Evolutionary conservation across 2,113 vertebrate species (phyloP).

Genomic region (Aegotheles bennettii): DNA sequence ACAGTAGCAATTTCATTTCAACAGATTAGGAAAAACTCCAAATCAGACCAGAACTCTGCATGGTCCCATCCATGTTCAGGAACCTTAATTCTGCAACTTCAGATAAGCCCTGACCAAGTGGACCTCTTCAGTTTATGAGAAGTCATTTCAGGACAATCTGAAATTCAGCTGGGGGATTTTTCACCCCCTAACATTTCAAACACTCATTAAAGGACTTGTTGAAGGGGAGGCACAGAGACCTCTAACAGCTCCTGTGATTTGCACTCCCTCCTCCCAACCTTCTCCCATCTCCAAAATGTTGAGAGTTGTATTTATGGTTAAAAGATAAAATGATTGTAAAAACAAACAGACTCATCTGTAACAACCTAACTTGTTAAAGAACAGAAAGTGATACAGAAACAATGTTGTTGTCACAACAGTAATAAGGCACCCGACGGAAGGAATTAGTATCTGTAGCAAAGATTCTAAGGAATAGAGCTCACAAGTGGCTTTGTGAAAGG

Average conservation of each 20-base stretch:
- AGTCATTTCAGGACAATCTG: neutral
- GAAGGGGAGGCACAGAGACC: neutral
- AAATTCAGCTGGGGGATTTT: neutral
- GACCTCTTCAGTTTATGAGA: neutral
- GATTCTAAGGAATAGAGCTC: neutral
- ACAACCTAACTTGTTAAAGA: neutral
- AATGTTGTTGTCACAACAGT: neutral
- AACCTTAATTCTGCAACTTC: neutral
- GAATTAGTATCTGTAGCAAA: neutral
- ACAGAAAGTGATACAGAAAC: neutral
- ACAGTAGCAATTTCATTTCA: neutral
- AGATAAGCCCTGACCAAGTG: neutral
- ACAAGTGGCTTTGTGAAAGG: neutral
- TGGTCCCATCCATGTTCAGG: neutral
- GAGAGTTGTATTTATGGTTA: neutral
- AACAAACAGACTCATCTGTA: neutral
- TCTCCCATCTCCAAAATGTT: neutral
- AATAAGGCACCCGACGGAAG: neutral
- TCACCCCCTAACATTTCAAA: neutral
- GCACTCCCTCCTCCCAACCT: neutral
- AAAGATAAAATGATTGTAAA: neutral
- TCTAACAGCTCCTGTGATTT: neutral
- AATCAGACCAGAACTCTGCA: neutral
- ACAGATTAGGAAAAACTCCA: neutral
- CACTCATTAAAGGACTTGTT: neutral